Evolutionary conservation across 2,888 invertebrate species (phyloP), one percentile per base, ranked within the genome.

Genomic region (Harpalus rubripes): DNA sequence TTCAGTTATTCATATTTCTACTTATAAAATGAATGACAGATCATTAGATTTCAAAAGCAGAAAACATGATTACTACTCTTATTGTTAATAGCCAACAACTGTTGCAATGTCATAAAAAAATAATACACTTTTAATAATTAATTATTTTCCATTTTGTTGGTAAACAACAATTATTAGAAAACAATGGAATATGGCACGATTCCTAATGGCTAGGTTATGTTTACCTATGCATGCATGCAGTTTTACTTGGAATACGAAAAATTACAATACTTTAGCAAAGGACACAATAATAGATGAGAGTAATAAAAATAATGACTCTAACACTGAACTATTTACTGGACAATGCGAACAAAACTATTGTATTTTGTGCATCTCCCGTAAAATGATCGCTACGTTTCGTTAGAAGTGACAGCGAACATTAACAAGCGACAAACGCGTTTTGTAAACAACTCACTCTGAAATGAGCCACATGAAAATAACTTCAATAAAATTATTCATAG

Each of bases 381-480:
- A 63, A 63, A 63, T 32, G 8, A 63, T 26, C 5, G 26, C 63
- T 18, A 26, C 22, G 63, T 63, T 63, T 18, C 63, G 63, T 63
- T 63, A 22, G 32, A 63, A 18, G 59, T 59, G 59, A 59, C 59
- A 59, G 59, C 2, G 59, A 32, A 7, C 59, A 59, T 59, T 59
- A 59, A 59, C 59, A 59, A 15, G 15, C 22, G 63, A 26, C 26
- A 12, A 18, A 12, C 63, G 63, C 63, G 18, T 63, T 63, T 63
- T 26, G 63, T 63, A 63, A 63, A 63, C 63, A 63, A 63, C 63
- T 59, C 15, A 59, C 59, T 16, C 22, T 61, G 61, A 61, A 63
- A 63, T 63, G 26, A 63, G 12, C 22, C 63, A 63, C 8, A 22
- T 63, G 63, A 63, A 63, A 63, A 63, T 63, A 63, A 63, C 63